Evolutionary conservation across 37 sponge, comb jelly and placozoan genomes (phyloP).

Genomic region (Petrosia ficiformis): DNA sequence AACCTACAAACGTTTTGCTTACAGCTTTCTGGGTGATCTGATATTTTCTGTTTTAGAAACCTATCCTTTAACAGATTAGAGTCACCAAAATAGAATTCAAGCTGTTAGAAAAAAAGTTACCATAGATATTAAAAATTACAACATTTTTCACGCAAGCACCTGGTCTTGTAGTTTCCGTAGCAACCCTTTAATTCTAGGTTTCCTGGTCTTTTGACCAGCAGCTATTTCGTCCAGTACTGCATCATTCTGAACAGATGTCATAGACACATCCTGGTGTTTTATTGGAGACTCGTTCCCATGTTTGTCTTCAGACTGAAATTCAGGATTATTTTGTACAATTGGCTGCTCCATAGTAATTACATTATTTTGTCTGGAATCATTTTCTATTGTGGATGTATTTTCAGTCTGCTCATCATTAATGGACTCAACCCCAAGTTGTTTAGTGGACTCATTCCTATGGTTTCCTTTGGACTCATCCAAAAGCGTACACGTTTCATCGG

Average conservation of each 20-base stretch:
- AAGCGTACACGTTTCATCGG: no score
- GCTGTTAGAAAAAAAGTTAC: constrained; percentile 21
- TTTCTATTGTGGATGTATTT: no score
- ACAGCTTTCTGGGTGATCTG: constrained; percentile 58
- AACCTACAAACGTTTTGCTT: constrained; percentile 29
- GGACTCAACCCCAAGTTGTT: no score
- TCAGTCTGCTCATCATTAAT: no score
- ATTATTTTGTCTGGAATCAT: no score
- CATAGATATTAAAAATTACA: not conserved
- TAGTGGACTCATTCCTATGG: no score
- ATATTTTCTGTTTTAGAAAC: constrained; percentile 53
- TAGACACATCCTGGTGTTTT: not conserved
- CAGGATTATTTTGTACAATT: no score
- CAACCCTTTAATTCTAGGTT: constrained; percentile 29
- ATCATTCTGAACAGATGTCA: not conserved
- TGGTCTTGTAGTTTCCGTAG: constrained; percentile 42
- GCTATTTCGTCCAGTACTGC: not conserved
- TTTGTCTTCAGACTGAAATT: no score
- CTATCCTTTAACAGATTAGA: constrained; percentile 55
- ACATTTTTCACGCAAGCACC: not conserved
- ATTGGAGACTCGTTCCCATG: no score
- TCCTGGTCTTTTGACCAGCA: not conserved
- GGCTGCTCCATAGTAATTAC: no score
- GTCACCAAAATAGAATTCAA: constrained; percentile 78
- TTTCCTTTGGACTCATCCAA: no score